Base-by-base conservation (phyloP, 2,888 invertebrate genomes). In the Saturnia japonica region DNA sequence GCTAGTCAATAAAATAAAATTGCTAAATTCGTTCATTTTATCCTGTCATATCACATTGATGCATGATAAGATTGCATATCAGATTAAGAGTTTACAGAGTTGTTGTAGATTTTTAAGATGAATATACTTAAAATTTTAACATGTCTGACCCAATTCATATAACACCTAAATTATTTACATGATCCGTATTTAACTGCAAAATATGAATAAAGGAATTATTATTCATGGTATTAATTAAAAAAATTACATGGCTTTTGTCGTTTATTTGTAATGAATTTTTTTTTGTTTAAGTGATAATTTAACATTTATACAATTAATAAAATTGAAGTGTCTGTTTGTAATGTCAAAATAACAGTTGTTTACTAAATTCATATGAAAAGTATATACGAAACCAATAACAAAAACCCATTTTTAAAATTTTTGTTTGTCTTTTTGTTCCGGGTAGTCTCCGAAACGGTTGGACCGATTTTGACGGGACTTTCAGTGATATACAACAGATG, bases 51-150 rank as follows among this genome's bases (percentile, higher is more conserved):
- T 40, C 62, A 19, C 40, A n/a, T 40, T 42, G 51, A 70, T 51
- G 42, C 45, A 28, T 70, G 70, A 70, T 70, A 70, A 70, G 70
- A 70, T 70, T 66, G 40, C 51, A 16, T 51, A 51, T 42, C 40
- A 66, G 51, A 51, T 70, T 45, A 54, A 42, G 66, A 72, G 66
- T 60, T 22, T 54, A 66, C 54, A 47, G 47, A 73, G 64, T 60
- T 72, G 64, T 60, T 72, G 73, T 60, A 64, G 16, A 64, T 40
- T 40, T 40, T 64, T 40, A n/a, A 64, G 64, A 8, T 40, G 40
- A n/a, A 40, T 40, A 40, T 64, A 40, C 64, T 40, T 64, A 1
- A 40, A n/a, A 7, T n/a, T 64, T 64, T 62, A 11, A 51, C 25
- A 69, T 19, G 43, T 64, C 19, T 64, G 64, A 64, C 64, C 64